Conservation (phyloP, 2,888 invertebrate species). For the Villa cingulata region DNA sequence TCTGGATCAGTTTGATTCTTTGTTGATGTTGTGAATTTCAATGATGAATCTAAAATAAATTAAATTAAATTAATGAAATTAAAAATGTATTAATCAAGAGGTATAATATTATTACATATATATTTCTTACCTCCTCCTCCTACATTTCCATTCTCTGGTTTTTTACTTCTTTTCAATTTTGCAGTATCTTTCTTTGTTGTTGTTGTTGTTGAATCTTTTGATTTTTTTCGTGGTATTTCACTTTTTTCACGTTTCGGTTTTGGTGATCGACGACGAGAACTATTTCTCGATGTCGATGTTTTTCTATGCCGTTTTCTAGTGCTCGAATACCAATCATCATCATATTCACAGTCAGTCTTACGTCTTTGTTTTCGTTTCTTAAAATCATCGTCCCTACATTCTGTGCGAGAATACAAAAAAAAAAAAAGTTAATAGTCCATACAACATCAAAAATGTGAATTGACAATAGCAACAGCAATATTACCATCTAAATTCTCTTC, state of each 20-base stretch:
- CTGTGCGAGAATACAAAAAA: conserved; percentile 12
- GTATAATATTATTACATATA: too few species aligned
- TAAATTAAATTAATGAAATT: background rate
- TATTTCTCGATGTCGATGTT: conserved; percentile 15
- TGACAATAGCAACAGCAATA: too few species aligned
- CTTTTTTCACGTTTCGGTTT: conserved; percentile 24
- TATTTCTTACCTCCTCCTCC: background rate
- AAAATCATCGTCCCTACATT: conserved; percentile 31
- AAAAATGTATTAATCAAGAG: background rate
- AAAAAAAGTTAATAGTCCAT: too few species aligned
- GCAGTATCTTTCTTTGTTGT: background rate
- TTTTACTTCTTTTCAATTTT: background rate
- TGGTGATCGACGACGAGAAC: conserved; percentile 15
- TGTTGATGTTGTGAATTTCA: conserved; percentile 1
- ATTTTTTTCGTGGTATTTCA: conserved; percentile 3
- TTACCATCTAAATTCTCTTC: background rate
- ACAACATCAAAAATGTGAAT: too few species aligned
- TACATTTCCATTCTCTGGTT: background rate
- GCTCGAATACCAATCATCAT: conserved; percentile 34
- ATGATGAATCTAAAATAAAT: background rate
- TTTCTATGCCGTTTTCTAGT: conserved; percentile 13
- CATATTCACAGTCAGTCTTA: conserved; percentile 33
- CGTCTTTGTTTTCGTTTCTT: conserved; percentile 30
- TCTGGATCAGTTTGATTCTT: conserved; percentile 11
- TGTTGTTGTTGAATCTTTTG: background rate